These are phyloP conservation scores for Euleptes europaea DNA, from an alignment of 2,113 vertebrate species.

Conservation along the genomic window DNA sequence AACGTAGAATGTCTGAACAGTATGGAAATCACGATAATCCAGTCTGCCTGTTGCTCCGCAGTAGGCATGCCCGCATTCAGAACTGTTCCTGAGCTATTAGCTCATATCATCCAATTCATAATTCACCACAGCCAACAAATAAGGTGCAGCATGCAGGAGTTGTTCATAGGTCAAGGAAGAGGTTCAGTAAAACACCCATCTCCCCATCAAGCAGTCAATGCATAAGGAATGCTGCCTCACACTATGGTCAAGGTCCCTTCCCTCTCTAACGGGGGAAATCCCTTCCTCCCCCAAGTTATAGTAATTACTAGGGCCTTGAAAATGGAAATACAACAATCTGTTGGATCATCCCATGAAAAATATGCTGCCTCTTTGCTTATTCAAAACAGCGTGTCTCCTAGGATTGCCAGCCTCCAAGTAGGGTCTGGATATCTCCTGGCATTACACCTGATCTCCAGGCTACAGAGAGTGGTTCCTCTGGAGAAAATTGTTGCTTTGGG, in stretches of 20 bases:
- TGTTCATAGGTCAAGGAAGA: no score
- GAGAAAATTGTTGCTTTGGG: no score
- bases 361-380: no score
- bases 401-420: no score
- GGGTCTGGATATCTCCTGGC: no score
- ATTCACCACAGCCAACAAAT: no score
- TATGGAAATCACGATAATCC: neutral
- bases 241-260: neutral
- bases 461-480: no score
- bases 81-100: neutral
- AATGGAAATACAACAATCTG: neutral
- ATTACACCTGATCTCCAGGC: no score
- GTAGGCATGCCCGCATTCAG: neutral
- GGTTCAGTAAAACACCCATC: no score
- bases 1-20: neutral
- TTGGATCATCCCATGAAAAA: neutral
- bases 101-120: no score
- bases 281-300: neutral
- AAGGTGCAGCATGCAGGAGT: no score
- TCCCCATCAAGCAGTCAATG: neutral
- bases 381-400: no score
- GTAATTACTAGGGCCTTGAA: neutral
- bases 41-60: neutral
- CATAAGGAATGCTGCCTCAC: neutral
- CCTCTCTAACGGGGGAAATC: neutral